Evolutionary conservation across 2,113 vertebrate genomes (phyloP), one percentile per base, ranked within the genome.

Genomic region (Apeltes quadracus): DNA sequence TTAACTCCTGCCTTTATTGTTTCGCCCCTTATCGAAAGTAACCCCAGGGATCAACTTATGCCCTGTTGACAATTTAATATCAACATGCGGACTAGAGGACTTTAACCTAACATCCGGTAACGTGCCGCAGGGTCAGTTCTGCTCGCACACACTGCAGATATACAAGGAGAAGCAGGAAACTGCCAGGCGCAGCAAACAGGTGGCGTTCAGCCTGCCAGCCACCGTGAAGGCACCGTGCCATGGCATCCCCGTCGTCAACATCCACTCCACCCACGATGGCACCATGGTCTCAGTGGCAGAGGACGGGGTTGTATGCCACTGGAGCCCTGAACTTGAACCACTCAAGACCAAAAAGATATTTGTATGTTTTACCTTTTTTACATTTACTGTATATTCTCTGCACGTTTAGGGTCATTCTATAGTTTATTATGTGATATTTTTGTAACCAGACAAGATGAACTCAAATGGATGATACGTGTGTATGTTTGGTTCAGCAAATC

Each of bases 271-370:
- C 70, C 77, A 84, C 4, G 93, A 94, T 3, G 91, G 90, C 59
- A 90, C 90, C 55, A 55, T 95, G 36, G 76, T 95, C 48, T 94
- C 91, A 53, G 86, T 94, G 55, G 85, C 83, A 75, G 95, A 95
- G 84, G 94, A 95, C 0, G 93, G 95, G 10, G 44, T 77, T 18
- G 84, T 96, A 72, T 93, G 89, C 87, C 93, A 89, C 82, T 95
- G 95, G 94, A 95, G 89, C 69, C 85, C 92, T 62, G 92, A 94
- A 56, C 93, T 96, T 51, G 91, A 92, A 68, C 73, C 92, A 53
- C 94, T 93, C 86, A 93, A 88, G 78, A 94, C 89, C 86, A 94
- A 94, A 83, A 67, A 64, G 51, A 78, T 94, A 71, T 96, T 95
- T 91, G 95, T 96, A 92, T 58, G 95, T 94, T 66, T 58, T 3